These are phyloP conservation scores for Lepidiolamprologus cunningtoni DNA, from an alignment of 2,113 vertebrate species.

Conservation along the genomic window DNA sequence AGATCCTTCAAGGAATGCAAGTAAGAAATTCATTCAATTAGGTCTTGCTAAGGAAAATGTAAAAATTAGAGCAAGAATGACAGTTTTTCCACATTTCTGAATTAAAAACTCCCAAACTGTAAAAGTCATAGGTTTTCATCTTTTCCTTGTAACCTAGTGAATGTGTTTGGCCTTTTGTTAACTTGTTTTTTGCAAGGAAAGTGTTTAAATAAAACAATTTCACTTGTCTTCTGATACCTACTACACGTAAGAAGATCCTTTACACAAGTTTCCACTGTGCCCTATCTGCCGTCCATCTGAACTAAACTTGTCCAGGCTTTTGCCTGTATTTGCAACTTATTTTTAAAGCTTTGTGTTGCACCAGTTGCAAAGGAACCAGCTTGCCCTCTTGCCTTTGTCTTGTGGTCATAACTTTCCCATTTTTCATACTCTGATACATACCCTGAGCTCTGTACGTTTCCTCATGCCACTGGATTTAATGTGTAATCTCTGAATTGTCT, in stretches of 20 bases:
- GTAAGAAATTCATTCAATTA: conserved; percentile 69
- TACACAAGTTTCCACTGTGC: not conserved
- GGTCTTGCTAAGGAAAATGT: not conserved
- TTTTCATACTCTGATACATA: not conserved
- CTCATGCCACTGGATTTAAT: not conserved
- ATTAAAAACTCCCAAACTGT: not conserved
- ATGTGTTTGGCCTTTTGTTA: not conserved
- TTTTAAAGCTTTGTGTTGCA: not conserved
- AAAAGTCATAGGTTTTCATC: not conserved
- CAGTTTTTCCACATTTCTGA: not conserved
- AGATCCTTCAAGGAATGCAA: conserved; percentile 90
- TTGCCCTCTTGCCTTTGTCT: not conserved
- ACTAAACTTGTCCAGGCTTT: not conserved
- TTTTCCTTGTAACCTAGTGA: not conserved
- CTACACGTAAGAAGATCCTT: not conserved
- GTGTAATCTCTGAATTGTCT: conserved; percentile 2
- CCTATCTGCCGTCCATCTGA: not conserved
- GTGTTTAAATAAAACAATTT: not conserved
- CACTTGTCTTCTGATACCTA: not conserved
- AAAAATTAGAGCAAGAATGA: not conserved
- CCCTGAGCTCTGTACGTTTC: not conserved
- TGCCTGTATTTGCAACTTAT: not conserved
- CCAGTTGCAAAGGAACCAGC: not conserved
- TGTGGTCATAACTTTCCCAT: not conserved
- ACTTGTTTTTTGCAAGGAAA: not conserved